Percentiles rank a stretch among this genome's conserved stretches.
These are phyloP conservation scores for Manis javanica DNA, from an alignment of 2,797 vertebrate species.

Conservation along the genomic window DNA sequence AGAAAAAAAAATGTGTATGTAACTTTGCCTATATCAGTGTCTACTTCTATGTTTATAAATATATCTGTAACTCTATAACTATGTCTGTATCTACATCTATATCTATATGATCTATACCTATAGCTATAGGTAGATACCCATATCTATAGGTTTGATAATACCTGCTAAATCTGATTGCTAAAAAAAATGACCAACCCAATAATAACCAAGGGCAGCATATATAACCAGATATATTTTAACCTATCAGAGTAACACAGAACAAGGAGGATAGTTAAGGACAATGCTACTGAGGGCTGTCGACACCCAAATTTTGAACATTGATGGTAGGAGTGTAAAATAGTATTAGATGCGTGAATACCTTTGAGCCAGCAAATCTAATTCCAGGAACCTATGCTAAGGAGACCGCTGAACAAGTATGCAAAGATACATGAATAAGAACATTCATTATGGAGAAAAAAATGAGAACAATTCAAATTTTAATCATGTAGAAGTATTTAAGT, in stretches of 20 bases:
- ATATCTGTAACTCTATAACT: neutral
- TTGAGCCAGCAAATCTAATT: neutral
- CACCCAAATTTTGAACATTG: neutral
- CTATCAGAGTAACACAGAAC: neutral
- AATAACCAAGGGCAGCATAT: neutral
- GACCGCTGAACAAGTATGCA: neutral
- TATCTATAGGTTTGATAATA: neutral
- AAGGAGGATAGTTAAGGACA: neutral
- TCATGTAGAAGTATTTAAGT: neutral
- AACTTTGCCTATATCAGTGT: neutral
- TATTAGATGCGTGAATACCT: neutral
- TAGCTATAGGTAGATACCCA: neutral
- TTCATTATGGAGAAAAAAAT: neutral
- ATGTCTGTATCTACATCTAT: neutral
- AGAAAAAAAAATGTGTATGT: neutral
- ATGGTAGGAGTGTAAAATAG: neutral
- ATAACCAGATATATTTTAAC: neutral
- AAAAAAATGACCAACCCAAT: neutral
- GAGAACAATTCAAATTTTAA: constrained; percentile 11
- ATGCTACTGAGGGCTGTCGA: neutral
- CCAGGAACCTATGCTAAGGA: neutral
- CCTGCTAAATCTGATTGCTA: neutral
- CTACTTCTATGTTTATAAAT: neutral
- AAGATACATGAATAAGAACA: neutral
- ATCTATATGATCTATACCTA: neutral